Evolutionary conservation across 2,113 vertebrate species (phyloP), one percentile per base, ranked within the genome.

Genomic region (Charadrius vociferus): DNA sequence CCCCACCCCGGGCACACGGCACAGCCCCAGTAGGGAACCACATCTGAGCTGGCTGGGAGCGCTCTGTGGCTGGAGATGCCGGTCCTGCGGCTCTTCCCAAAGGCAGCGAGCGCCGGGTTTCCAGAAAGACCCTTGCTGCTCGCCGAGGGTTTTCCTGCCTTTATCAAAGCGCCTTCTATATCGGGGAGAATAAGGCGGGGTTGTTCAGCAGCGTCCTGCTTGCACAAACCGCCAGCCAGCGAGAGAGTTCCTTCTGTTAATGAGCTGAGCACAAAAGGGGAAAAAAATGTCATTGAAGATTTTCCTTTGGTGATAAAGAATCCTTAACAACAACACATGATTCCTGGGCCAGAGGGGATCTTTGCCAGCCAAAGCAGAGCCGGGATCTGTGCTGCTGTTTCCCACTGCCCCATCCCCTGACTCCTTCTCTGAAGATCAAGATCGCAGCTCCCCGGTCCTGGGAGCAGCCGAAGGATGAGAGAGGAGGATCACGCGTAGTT

Each of bases 161-260:
- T 91, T 71, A 94, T 96, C 97, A 95, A 97, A 94, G 97, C 83
- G 1, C 65, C 81, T 89, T 95, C 94, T 94, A 65, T 97, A 0
- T 0, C 0, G 72, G 27, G 72, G 82, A 97, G 92, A 96, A 92
- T 39, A 93, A 94, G 83, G 86, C 61, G 1, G 86, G 94, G 65
- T 88, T 95, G 93, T 93, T 93, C 24, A 5, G 92, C 90, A 4
- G 83, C 18, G 4, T 39, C 86, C 86, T 34, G 88, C 81, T 67
- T 86, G 1, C 82, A 30, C 68, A 39, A 4, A 22, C 82, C 4
- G 4, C 70, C 79, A 3, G 80, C 13, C 0, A 89, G 88, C 4
- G 2, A 34, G 86, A 34, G 43, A 47, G 73, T 45, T 77, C 92
- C 96, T 96, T 89, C 95, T 88, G 95, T 43, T 96, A 96, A 96